Conservation (phyloP, 2,888 invertebrate species). For the Eilema depressum region DNA sequence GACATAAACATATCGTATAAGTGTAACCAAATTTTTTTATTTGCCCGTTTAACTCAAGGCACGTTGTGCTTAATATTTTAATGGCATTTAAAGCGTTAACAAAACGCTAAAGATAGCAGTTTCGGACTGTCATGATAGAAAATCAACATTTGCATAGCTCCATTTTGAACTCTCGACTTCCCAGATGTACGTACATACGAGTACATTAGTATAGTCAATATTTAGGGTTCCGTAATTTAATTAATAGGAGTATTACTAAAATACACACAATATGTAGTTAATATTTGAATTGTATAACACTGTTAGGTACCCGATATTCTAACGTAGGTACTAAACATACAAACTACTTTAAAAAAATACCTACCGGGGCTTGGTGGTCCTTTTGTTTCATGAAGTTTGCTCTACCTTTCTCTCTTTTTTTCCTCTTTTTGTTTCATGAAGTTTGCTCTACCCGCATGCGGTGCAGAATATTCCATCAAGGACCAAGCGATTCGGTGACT, state of each 20-base stretch:
- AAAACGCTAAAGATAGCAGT: constrained; percentile 81
- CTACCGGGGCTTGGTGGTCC: background rate
- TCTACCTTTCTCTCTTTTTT: too few relatives aligned
- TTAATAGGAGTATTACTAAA: background rate
- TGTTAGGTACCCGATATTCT: background rate
- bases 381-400: background rate
- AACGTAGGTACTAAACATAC: background rate
- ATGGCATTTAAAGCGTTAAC: constrained; percentile 76
- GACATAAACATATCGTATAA: constrained; percentile 10
- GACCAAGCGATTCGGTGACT: too few relatives aligned
- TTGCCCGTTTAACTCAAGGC: constrained; percentile 52
- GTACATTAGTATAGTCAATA: constrained; percentile 35
- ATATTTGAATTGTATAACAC: too few relatives aligned
- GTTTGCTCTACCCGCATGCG: too few relatives aligned
- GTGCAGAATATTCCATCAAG: too few relatives aligned
- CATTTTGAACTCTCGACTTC: constrained; percentile 67
- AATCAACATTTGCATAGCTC: constrained; percentile 73
- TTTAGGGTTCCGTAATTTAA: constrained; percentile 54
- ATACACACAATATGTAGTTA: too few relatives aligned
- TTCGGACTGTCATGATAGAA: constrained; percentile 74
- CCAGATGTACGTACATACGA: constrained; percentile 58
- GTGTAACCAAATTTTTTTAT: constrained; percentile 35
- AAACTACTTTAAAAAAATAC: background rate
- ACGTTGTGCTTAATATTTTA: constrained; percentile 70
- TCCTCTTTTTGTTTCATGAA: too few relatives aligned